Evolutionary conservation across 2,113 vertebrate genomes (phyloP).

Genomic region (Caloenas nicobarica): DNA sequence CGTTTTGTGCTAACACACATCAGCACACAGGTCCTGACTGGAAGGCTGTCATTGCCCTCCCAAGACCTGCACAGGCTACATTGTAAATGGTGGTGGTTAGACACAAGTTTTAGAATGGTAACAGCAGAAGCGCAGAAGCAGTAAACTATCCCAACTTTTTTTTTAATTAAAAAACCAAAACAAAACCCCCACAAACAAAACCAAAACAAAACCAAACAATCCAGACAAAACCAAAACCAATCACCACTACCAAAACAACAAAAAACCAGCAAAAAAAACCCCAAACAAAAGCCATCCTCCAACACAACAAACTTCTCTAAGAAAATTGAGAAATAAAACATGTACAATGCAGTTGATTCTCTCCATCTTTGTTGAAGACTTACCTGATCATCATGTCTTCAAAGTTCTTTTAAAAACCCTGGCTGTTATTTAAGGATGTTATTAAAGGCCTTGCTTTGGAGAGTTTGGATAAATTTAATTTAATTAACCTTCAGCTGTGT

Average conservation of each 20-base stretch:
- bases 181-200: background rate
- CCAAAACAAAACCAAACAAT: background rate
- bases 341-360: background rate
- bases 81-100: background rate
- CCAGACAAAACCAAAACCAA: too few relatives aligned
- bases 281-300: background rate
- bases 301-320: background rate
- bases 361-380: background rate
- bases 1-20: background rate
- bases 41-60: background rate
- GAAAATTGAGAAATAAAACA: background rate
- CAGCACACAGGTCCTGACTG: background rate
- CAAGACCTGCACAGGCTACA: background rate
- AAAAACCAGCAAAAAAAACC: background rate
- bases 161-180: background rate
- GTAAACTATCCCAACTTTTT: background rate
- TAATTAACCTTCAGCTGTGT: conserved; percentile 48
- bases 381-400: background rate
- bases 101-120: background rate
- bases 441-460: conserved; percentile 38
- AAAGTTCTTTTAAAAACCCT: conserved; percentile 18
- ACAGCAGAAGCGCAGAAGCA: background rate
- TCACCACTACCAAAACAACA: background rate
- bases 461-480: conserved; percentile 28
- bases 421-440: conserved; percentile 32